Evolutionary conservation across 2,113 vertebrate species (phyloP).

Genomic region (Heterotilapia buettikoferi): DNA sequence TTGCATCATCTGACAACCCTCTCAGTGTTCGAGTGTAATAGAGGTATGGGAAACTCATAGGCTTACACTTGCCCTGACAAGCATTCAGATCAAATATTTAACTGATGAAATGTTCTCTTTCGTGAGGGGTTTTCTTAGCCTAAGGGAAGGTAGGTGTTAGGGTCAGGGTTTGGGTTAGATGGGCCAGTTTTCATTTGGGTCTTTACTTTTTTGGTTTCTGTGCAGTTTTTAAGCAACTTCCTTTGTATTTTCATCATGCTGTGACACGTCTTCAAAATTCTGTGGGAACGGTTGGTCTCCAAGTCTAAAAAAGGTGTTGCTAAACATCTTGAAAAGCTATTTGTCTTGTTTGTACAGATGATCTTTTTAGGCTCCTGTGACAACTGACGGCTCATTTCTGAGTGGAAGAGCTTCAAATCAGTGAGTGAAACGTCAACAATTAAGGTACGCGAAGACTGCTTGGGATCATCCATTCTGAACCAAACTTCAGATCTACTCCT

Average conservation of each 20-base stretch:
- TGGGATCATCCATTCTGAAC: neutral
- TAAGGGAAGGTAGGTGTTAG: neutral
- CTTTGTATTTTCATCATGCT: neutral
- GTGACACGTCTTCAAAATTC: neutral
- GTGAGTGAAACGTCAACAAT: neutral
- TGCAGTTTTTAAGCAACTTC: neutral
- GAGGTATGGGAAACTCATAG: constrained; percentile 11
- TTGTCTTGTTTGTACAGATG: neutral
- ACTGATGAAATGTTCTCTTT: constrained; percentile 13
- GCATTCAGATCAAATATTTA: constrained; percentile 43
- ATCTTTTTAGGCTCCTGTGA: neutral
- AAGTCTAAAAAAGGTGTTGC: neutral
- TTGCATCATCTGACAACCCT: constrained; percentile 56
- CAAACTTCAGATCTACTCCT: neutral
- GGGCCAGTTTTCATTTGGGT: neutral
- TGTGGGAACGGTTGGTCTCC: neutral
- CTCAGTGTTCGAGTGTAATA: neutral
- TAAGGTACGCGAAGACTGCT: neutral
- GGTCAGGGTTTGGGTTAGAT: neutral
- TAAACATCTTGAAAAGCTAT: neutral
- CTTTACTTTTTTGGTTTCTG: neutral
- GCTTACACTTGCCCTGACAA: constrained; percentile 27
- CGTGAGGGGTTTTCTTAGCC: neutral
- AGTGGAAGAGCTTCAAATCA: neutral
- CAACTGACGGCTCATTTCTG: neutral